Conservation (phyloP, 2,113 vertebrate species). For the Pachycephala philippinensis region DNA sequence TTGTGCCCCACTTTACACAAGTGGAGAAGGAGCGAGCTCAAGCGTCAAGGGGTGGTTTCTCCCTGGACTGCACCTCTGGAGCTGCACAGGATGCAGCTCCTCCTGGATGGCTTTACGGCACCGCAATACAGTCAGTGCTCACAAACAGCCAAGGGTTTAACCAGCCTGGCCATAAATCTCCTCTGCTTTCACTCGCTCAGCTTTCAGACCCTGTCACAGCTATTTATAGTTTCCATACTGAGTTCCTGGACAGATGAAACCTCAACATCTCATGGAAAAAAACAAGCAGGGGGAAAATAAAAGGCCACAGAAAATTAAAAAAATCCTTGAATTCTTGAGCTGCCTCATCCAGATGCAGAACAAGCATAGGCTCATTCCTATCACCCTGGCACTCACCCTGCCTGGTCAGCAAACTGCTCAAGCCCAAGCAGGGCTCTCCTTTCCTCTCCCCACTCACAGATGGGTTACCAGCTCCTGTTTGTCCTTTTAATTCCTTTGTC, state of each 20-base stretch:
- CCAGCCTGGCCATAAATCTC: not conserved
- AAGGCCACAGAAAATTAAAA: not conserved
- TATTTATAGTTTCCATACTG: not conserved
- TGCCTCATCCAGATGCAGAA: not conserved
- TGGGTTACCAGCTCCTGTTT: not conserved
- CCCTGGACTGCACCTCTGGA: not conserved
- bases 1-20: not conserved
- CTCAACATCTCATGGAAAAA: not conserved
- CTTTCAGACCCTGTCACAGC: not conserved
- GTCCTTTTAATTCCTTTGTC: not conserved
- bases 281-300: not conserved
- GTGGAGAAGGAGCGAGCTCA: rapidly evolving
- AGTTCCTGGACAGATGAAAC: not conserved
- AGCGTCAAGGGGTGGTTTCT: rapidly evolving
- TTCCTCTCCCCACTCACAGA: not conserved
- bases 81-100: not conserved
- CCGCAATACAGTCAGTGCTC: not conserved
- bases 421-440: not conserved
- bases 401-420: not conserved
- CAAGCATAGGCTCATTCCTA: not conserved
- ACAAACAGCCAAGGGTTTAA: not conserved
- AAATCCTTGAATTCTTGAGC: not conserved
- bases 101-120: not conserved
- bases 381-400: not conserved
- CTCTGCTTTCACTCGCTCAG: not conserved